Evolutionary conservation across 2,113 vertebrate genomes (phyloP).

Genomic region (Neolamprologus fasciatus): DNA sequence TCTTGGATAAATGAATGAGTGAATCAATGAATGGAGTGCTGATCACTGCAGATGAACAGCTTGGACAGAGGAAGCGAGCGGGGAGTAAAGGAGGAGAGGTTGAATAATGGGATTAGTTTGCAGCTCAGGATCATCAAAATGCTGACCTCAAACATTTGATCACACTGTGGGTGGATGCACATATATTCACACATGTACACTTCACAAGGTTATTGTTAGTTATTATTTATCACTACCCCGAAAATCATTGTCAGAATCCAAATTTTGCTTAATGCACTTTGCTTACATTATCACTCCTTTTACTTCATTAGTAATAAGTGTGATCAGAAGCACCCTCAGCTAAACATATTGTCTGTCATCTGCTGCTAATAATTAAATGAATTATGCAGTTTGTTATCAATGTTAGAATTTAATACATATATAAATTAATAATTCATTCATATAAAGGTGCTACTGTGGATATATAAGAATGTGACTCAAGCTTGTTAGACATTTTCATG

Average conservation of each 20-base stretch:
- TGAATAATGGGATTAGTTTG: conserved; percentile 44
- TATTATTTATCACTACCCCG: neutral
- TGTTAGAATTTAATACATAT: neutral
- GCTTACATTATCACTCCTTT: neutral
- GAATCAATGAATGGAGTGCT: conserved; percentile 54
- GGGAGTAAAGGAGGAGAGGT: neutral
- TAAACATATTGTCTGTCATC: neutral
- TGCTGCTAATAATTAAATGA: neutral
- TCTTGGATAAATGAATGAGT: conserved; percentile 47
- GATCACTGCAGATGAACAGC: conserved; percentile 43
- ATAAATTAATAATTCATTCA: neutral
- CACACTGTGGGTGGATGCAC: neutral
- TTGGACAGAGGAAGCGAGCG: conserved; percentile 3
- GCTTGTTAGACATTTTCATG: neutral
- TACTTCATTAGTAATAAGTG: neutral
- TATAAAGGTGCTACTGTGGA: neutral
- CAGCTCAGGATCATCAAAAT: conserved; percentile 13
- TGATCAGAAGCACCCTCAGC: neutral
- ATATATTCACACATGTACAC: neutral
- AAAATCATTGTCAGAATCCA: neutral
- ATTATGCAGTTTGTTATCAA: neutral
- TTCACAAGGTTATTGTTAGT: neutral
- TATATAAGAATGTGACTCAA: neutral
- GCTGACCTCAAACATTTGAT: conserved; percentile 37
- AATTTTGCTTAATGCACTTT: neutral